Conservation (phyloP, 2,888 invertebrate genomes). For the Standfussiana lucernea region DNA sequence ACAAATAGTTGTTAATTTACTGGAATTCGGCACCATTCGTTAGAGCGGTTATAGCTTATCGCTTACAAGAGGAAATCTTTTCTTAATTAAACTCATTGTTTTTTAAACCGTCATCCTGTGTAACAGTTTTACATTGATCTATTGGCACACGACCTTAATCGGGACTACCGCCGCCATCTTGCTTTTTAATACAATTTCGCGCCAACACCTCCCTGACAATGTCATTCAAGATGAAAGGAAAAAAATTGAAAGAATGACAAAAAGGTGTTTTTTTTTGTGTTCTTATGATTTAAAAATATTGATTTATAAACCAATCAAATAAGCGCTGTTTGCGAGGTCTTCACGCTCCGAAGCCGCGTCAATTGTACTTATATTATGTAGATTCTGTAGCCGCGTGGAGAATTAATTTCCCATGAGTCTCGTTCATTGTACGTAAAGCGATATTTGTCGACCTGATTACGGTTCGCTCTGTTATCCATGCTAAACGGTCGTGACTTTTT, state of each 20-base stretch:
- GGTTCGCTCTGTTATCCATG: slow-evolving; percentile 71
- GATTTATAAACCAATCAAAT: slow-evolving; percentile 51
- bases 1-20: background rate
- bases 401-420: slow-evolving; percentile 72
- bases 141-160: background rate
- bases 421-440: slow-evolving; percentile 57
- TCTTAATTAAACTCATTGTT: slow-evolving; percentile 9
- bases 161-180: slow-evolving; percentile 3
- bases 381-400: slow-evolving; percentile 63
- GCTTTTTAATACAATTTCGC: slow-evolving; percentile 3
- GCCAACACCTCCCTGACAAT: no score
- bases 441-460: slow-evolving; percentile 76
- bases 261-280: background rate
- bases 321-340: slow-evolving; percentile 50
- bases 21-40: slow-evolving; percentile 5
- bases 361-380: no score
- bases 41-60: background rate
- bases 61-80: slow-evolving; percentile 14
- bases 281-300: no score
- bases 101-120: slow-evolving; percentile 3
- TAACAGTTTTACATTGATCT: background rate
- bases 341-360: slow-evolving; percentile 59
- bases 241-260: no score
- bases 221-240: background rate
- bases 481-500: slow-evolving; percentile 74